Evolutionary conservation across 2,888 invertebrate species (phyloP).

Genomic region (Dryobota labecula): DNA sequence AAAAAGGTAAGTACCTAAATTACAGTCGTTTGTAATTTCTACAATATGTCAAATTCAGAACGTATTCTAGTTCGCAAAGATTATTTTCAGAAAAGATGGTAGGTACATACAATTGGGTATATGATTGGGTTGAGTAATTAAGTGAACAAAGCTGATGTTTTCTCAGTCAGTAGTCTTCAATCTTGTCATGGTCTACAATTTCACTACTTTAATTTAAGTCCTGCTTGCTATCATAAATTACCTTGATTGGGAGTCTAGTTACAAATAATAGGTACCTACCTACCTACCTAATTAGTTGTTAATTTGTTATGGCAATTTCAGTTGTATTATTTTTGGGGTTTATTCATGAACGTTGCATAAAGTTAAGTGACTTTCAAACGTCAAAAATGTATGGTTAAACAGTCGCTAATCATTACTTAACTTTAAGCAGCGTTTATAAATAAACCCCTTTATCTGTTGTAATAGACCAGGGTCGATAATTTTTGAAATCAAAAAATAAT

Average conservation of each 20-base stretch:
- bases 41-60: background rate
- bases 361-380: too few species aligned
- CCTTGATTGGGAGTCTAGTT: background rate
- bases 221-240: background rate
- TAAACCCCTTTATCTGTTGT: too few species aligned
- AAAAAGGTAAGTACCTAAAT: too few species aligned
- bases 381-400: too few species aligned
- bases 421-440: too few species aligned
- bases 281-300: background rate
- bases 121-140: constrained; percentile 17
- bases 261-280: background rate
- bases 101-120: background rate
- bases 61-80: background rate
- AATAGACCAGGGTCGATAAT: too few species aligned
- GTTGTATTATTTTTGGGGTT: too few species aligned
- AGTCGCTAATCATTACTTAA: too few species aligned
- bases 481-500: too few species aligned
- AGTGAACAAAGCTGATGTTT: background rate
- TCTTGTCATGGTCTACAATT: background rate
- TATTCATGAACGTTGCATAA: too few species aligned
- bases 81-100: background rate
- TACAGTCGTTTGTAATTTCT: too few species aligned
- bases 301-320: background rate
- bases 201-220: background rate
- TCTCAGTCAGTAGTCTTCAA: background rate